Conservation (phyloP, 2,797 vertebrate species). For the Anguilla megastoma region DNA sequence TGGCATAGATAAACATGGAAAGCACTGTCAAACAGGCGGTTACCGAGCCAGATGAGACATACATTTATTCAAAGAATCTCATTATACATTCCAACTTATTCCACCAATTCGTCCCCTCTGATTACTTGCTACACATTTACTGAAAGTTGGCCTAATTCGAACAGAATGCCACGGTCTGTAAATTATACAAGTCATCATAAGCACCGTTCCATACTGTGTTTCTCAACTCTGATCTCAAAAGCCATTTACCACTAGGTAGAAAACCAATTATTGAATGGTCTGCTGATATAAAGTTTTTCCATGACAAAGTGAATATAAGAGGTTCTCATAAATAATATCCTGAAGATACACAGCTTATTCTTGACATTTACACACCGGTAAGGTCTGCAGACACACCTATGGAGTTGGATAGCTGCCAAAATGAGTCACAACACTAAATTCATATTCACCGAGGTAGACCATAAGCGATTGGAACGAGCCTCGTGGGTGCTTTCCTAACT, state of each 20-base stretch:
- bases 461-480: no score
- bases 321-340: not conserved
- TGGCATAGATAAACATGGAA: not conserved
- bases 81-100: conserved; percentile 9
- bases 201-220: not conserved
- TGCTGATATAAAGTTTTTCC: not conserved
- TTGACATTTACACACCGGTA: not conserved
- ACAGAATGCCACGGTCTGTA: not conserved
- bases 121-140: not conserved
- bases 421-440: no score
- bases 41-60: not conserved
- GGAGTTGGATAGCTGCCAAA: no score
- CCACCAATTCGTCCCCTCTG: not conserved
- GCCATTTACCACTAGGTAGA: not conserved
- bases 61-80: not conserved
- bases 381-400: not conserved
- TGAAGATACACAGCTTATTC: not conserved
- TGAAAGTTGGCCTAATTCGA: not conserved
- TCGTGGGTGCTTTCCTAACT: no score
- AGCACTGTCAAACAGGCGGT: conserved; percentile 1
- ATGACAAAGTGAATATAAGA: not conserved
- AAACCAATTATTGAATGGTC: not conserved
- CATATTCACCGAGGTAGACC: no score
- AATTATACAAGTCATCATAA: not conserved
- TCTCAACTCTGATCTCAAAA: not conserved